Base-by-base conservation (phyloP, 1,140 invertebrate species). In the Trichoplusia ni region DNA sequence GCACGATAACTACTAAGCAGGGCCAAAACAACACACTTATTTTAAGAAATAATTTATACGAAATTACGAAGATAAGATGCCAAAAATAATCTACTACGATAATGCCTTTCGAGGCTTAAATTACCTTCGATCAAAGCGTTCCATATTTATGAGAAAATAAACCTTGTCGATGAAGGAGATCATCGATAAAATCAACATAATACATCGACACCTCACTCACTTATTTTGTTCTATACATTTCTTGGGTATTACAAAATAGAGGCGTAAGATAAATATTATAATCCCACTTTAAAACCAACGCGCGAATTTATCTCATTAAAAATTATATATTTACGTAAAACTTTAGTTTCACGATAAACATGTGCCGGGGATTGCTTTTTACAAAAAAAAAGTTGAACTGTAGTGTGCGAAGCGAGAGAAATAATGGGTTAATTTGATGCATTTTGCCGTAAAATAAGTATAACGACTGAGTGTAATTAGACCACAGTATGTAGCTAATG, bases 341-440 rank as follows among this genome's bases (percentile, higher is more conserved):
- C 47, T 51, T 51, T 51, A 51, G 31, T 51, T 51, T 21, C 16
- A 51, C 31, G 29, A 35, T 51, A 51, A 56, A 29, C 51, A 16
- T 60, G 54, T 49, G 40, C 29, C 33, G 33, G 29, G 16, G 23
- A 27, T 42, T 53, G 67, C 56, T 53, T 49, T 64, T 58, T 63
- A 56, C 23, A 66, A 69, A 53, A 53, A 53, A 60, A 60, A 59
- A 61, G 6, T 14, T 14, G 33, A 27, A n/a, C 9, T 11, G 56
- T 47, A 64, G 40, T 58, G 42, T 46, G 14, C 46, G 46, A 51
- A 58, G 29, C 37, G 35, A 33, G 42, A 44, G 59, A 54, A 27
- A 54, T 73, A 67, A 73, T 73, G 63, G 64, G 67, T 66, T 69
- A 67, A 73, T 67, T 69, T 67, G 60, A 64, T 37, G 54, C 49